phyloP scores from a whole-genome alignment of 1,140 invertebrate species.

The Drosophila oshimai region DNA sequence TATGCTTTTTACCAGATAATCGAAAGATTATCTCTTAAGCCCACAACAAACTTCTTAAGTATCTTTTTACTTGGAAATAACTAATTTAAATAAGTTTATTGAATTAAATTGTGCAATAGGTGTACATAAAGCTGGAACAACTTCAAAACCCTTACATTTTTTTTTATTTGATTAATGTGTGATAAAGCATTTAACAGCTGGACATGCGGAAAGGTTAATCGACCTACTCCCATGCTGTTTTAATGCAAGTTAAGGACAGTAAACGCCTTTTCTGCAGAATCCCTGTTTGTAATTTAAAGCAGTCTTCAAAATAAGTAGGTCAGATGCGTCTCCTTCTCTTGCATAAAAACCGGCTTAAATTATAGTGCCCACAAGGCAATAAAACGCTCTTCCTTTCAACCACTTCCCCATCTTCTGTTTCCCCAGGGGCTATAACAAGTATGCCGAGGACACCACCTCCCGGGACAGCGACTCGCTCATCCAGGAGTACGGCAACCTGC shows the following conservation, averaged over 20 bases:
- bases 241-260: no score
- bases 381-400: neutral
- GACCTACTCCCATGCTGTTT: no score
- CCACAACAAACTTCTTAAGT: neutral
- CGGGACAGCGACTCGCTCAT: conserved; percentile 91
- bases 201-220: no score
- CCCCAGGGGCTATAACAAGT: conserved; percentile 87
- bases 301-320: neutral
- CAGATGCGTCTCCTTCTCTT: no score
- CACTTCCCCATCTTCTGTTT: neutral
- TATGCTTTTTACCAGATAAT: neutral
- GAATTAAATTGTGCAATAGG: no score
- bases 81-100: no score
- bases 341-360: neutral
- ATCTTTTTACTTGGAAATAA: no score
- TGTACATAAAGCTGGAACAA: no score
- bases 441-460: conserved; percentile 87
- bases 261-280: neutral
- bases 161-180: no score
- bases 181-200: no score
- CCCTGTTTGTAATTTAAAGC: neutral
- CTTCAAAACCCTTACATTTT: no score
- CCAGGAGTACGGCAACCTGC: conserved; percentile 87
- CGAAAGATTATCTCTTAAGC: neutral
- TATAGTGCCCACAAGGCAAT: neutral